Evolutionary conservation across 2,888 invertebrate genomes (phyloP).

Genomic region (Heteromurus nitidus): DNA sequence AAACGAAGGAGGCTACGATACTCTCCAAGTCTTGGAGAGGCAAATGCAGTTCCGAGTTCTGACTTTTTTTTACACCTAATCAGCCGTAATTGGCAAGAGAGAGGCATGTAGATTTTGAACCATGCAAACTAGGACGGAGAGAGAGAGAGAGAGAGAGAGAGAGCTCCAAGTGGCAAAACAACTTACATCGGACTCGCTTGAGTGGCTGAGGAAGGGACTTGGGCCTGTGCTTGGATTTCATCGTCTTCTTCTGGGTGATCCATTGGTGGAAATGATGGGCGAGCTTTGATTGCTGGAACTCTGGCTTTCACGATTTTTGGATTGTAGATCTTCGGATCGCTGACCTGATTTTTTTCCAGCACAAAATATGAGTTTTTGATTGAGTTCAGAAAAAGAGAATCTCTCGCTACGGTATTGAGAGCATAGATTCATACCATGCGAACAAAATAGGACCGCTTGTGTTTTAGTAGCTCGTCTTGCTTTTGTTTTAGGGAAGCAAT

Average conservation of each 20-base stretch:
- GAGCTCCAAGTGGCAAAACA: neutral
- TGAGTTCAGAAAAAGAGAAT: too few species aligned
- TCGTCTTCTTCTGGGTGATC: constrained; percentile 44
- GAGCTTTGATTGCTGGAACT: constrained; percentile 63
- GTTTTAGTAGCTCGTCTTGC: constrained; percentile 87
- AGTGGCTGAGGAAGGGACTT: neutral
- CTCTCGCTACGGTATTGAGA: neutral
- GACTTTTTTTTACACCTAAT: constrained; percentile 36
- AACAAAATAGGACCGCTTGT: constrained; percentile 96
- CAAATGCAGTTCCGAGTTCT: constrained; percentile 9
- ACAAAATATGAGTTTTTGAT: too few species aligned
- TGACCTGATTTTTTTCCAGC: constrained; percentile 76
- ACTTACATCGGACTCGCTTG: constrained; percentile 62
- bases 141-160: neutral
- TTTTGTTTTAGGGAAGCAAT: constrained; percentile 73
- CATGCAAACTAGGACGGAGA: neutral
- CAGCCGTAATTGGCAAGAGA: constrained; percentile 48
- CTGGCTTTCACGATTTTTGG: constrained; percentile 82
- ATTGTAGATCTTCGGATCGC: constrained; percentile 97
- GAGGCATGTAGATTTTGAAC: neutral
- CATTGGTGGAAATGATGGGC: constrained; percentile 65
- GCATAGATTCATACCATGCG: constrained; percentile 93
- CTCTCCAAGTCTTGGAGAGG: constrained; percentile 27
- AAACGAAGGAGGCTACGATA: constrained; percentile 26
- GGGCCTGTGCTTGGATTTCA: too few species aligned